Evolutionary conservation across 2,888 invertebrate genomes (phyloP).

Genomic region (Clistopyga incitator): DNA sequence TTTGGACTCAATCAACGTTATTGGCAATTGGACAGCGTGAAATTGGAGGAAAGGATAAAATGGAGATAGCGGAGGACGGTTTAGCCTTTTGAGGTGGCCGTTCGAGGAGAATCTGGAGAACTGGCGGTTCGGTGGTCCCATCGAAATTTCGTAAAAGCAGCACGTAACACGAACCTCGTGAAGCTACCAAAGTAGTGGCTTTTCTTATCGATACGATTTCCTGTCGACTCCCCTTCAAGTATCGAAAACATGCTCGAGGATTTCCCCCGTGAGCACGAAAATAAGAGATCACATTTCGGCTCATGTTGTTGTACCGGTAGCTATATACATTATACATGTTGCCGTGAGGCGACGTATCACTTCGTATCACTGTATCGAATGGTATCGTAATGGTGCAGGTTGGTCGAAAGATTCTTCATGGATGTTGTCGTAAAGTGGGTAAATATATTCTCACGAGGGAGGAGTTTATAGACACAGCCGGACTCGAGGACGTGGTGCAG

Average conservation of each 20-base stretch:
- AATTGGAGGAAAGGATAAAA: not conserved
- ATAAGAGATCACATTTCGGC: slow-evolving; percentile 40
- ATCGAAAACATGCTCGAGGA: slow-evolving; percentile 9
- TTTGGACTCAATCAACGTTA: not conserved
- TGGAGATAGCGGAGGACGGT: too few relatives aligned
- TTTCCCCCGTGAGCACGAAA: slow-evolving; percentile 17
- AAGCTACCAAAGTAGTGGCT: slow-evolving; percentile 21
- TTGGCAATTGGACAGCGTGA: slow-evolving; percentile 1
- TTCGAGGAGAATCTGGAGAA: slow-evolving; percentile 4
- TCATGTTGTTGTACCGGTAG: slow-evolving; percentile 6
- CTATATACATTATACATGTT: slow-evolving; percentile 16
- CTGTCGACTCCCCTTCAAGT: slow-evolving; percentile 20
- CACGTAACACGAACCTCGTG: slow-evolving; percentile 39
- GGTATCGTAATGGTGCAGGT: slow-evolving; percentile 7
- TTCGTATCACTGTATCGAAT: slow-evolving; percentile 36
- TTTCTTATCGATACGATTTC: slow-evolving; percentile 43
- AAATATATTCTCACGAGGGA: slow-evolving; percentile 41
- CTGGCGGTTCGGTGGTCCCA: not conserved
- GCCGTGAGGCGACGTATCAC: slow-evolving; percentile 15
- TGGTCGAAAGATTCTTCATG: slow-evolving; percentile 27
- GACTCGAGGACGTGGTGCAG: not conserved
- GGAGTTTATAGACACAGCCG: slow-evolving; percentile 6
- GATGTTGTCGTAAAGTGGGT: slow-evolving; percentile 39
- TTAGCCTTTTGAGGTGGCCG: too few relatives aligned
- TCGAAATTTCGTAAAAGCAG: slow-evolving; percentile 44